phyloP scores from a whole-genome alignment of 1,140 invertebrate species.

The Littorina saxatilis region DNA sequence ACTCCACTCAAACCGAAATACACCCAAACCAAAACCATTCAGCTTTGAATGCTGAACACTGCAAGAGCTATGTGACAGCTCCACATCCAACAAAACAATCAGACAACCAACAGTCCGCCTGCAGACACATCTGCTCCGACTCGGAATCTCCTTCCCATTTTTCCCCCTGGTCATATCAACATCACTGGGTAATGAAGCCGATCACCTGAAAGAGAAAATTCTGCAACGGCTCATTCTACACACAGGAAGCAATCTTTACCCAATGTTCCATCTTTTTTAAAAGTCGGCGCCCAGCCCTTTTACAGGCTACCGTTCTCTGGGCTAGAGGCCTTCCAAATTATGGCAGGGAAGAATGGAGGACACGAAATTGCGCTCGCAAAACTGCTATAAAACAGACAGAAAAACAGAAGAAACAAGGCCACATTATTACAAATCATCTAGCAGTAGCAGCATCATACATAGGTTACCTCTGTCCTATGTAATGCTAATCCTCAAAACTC shows the following conservation, averaged over 20 bases:
- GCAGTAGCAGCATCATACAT: background rate
- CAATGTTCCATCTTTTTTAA: slow-evolving; percentile 29
- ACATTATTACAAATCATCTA: background rate
- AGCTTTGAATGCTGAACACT: too few relatives aligned
- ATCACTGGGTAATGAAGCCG: too few relatives aligned
- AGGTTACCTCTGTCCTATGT: too few relatives aligned
- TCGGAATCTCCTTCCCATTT: too few relatives aligned
- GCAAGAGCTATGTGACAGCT: too few relatives aligned
- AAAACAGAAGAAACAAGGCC: slow-evolving; percentile 35
- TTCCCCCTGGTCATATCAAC: too few relatives aligned
- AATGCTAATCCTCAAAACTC: background rate
- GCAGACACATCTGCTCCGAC: too few relatives aligned
- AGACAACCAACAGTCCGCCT: too few relatives aligned
- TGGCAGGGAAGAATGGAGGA: slow-evolving; percentile 32
- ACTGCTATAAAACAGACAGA: slow-evolving; percentile 45
- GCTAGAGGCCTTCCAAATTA: slow-evolving; percentile 38
- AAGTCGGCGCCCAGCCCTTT: slow-evolving; percentile 31
- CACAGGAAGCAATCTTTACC: slow-evolving; percentile 42
- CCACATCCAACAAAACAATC: too few relatives aligned
- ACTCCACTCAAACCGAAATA: too few relatives aligned
- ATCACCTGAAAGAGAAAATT: slow-evolving; percentile 19
- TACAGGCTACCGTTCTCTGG: slow-evolving; percentile 30
- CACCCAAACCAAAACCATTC: too few relatives aligned
- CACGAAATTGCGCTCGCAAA: slow-evolving; percentile 30
- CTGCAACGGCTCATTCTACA: slow-evolving; percentile 33